Percentiles rank a stretch among this genome's conserved stretches.
phyloP scores from a whole-genome alignment of 2,113 vertebrate species.

The Thomomys bottae region DNA sequence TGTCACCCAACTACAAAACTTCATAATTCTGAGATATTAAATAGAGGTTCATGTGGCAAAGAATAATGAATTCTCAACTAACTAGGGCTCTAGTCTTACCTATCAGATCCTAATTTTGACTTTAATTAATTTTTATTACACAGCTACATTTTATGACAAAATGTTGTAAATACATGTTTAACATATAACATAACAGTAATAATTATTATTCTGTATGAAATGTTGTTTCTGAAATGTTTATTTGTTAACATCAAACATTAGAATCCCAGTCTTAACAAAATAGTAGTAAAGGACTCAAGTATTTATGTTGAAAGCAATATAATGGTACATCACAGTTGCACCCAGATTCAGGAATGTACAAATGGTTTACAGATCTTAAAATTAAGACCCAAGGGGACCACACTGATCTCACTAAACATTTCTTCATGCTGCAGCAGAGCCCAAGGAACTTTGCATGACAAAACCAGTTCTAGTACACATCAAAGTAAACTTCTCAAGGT shows the following conservation, averaged over 20 bases:
- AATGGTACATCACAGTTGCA: too few species aligned
- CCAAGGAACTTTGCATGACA: neutral
- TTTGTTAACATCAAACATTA: too few species aligned
- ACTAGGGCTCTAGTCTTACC: neutral
- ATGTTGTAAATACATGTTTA: too few species aligned
- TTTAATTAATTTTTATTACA: too few species aligned
- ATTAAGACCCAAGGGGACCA: neutral
- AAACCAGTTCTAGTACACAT: neutral
- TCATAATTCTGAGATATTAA: neutral
- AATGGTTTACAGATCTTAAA: neutral
- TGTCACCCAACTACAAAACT: neutral
- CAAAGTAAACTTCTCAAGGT: neutral
- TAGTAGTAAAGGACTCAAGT: too few species aligned
- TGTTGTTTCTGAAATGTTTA: too few species aligned
- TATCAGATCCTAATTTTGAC: neutral
- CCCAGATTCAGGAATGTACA: too few species aligned
- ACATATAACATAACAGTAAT: too few species aligned
- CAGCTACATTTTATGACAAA: too few species aligned
- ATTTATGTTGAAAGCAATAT: too few species aligned
- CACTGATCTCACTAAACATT: neutral
- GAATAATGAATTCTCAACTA: conserved; percentile 7
- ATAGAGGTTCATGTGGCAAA: neutral
- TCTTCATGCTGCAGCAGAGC: neutral
- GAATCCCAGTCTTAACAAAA: too few species aligned
- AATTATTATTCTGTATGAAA: too few species aligned